Base-by-base conservation (phyloP, 1,140 invertebrate species). In the Lepidurus packardi region DNA sequence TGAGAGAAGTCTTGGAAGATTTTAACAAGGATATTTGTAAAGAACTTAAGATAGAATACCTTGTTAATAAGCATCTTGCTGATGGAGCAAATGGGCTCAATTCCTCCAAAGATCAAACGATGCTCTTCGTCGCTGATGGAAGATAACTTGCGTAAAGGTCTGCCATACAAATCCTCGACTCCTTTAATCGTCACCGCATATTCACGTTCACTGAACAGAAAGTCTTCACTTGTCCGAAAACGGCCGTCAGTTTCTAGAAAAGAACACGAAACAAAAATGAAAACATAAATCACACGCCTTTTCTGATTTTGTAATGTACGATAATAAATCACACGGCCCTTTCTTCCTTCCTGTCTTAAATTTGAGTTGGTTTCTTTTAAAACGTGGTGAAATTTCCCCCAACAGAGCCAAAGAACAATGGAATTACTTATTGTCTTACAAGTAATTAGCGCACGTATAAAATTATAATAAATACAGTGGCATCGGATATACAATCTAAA, bases 131-230 rank as follows among this genome's bases (percentile, higher is more conserved):
- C 81, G 24, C 79, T 84, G 83, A 88, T 82, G 82, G 85, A 81
- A 80, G 86, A 81, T 83, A 86, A 82, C 84, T 87, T 83, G 83
- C 84, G 79, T 82, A 88, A 82, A 16, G 87, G 87, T 79, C 86
- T 83, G 41, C 84, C 87, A 80, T 88, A 88, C 65, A 87, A 81
- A 80, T 88, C 87, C 77, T 85, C 85, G 77, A 86, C 85, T 79
- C 85, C 87, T 78, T 84, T 83, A 44, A 88, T 81, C 74, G 82
- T 82, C 75, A 86, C 84, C 45, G 83, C 83, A 81, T 87, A 88
- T 77, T 87, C 86, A 65, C 86, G 85, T 81, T 88, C 88, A 76
- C 84, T 84, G 73, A 85, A 84, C 34, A 88, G 82, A 44, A 88
- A 80, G 77, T 87, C 86, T 80, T 87, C 86, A 21, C 86, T 86